These are phyloP conservation scores for Steinernema feltiae DNA, from an alignment of 1,140 invertebrate genomes.

Conservation along the genomic window DNA sequence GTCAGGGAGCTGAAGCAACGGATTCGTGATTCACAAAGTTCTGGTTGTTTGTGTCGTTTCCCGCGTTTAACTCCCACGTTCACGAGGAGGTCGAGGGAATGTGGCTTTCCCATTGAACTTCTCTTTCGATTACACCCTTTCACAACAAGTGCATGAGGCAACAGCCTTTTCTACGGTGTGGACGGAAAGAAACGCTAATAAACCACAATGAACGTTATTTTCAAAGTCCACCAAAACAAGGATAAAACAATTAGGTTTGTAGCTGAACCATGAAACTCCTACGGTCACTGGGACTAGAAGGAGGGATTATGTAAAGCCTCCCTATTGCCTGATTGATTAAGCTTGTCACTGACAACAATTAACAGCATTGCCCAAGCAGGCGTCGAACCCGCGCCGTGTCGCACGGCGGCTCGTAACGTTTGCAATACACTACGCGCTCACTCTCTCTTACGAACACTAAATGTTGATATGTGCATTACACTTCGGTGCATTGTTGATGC, in stretches of 20 bases:
- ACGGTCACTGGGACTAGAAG: background rate
- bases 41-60: too few species aligned
- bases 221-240: background rate
- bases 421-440: background rate
- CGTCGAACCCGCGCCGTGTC: background rate
- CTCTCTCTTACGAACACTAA: background rate
- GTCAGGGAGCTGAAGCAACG: too few species aligned
- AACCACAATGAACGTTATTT: background rate
- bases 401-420: background rate
- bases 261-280: constrained; percentile 6
- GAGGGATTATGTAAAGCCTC: constrained; percentile 6
- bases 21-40: too few species aligned
- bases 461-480: background rate
- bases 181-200: too few species aligned
- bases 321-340: background rate
- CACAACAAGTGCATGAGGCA: too few species aligned
- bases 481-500: too few species aligned
- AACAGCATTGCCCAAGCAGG: constrained; percentile 11
- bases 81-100: too few species aligned
- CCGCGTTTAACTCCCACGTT: too few species aligned
- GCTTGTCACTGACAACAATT: background rate
- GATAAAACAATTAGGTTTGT: background rate
- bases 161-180: too few species aligned
- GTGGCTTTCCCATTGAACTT: too few species aligned
- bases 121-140: too few species aligned